These are phyloP conservation scores for Drosophila willistoni DNA, from an alignment of 1,140 invertebrate genomes.

Conservation along the genomic window DNA sequence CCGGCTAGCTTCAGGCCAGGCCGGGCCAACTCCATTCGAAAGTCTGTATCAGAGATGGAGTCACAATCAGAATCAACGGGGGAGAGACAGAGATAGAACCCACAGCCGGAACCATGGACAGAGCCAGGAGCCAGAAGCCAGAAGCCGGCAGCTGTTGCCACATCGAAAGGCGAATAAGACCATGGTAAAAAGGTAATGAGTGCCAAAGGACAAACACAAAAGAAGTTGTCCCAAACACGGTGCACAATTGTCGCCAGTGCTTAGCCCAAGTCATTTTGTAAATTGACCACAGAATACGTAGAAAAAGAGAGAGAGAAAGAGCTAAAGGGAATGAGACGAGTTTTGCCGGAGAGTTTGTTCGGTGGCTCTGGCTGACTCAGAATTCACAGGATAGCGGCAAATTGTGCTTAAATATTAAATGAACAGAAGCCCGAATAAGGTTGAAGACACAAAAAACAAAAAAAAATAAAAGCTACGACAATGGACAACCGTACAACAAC, in stretches of 20 bases:
- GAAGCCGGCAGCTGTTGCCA: constrained; percentile 36
- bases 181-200: constrained; percentile 69
- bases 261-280: constrained; percentile 79
- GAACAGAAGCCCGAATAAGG: constrained; percentile 55
- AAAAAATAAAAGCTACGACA: constrained; percentile 34
- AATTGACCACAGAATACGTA: constrained; percentile 72
- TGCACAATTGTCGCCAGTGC: constrained; percentile 74
- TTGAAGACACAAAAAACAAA: constrained; percentile 21
- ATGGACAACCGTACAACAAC: constrained; percentile 67
- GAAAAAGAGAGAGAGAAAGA: neutral
- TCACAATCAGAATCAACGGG: neutral
- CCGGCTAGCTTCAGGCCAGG: neutral
- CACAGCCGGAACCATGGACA: constrained; percentile 1
- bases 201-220: constrained; percentile 77
- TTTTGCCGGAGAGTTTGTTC: constrained; percentile 30
- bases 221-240: constrained; percentile 47
- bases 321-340: constrained; percentile 2
- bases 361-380: constrained; percentile 20
- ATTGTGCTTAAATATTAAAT: constrained; percentile 83
- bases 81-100: neutral
- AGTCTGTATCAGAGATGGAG: neutral
- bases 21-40: neutral
- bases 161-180: constrained; percentile 1
- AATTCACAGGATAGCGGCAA: constrained; percentile 55
- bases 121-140: neutral